A percentile compares a stretch with the other conserved stretches of the same genome.
phyloP scores from a whole-genome alignment of 2,113 vertebrate genomes.

The Pagrus major region DNA sequence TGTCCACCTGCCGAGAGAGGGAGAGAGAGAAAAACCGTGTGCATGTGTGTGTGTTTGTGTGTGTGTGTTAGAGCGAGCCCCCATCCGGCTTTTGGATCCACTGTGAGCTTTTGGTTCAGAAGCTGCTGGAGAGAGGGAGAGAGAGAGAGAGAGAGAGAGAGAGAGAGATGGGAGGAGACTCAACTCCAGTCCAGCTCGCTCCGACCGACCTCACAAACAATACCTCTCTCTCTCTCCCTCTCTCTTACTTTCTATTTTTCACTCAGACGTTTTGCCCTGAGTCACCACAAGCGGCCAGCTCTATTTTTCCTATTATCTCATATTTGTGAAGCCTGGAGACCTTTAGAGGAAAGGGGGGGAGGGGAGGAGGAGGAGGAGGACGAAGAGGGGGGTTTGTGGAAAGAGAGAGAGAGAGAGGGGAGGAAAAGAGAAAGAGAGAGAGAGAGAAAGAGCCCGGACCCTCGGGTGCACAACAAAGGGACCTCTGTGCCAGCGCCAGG shows the following conservation, averaged over 20 bases:
- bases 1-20: conserved; percentile 81
- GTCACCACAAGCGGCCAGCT: conserved; percentile 88
- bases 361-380: conserved; percentile 35
- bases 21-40: conserved; percentile 40
- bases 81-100: conserved; percentile 69
- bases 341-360: conserved; percentile 71
- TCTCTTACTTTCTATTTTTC: conserved; percentile 77
- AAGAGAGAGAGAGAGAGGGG: conserved; percentile 55
- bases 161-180: conserved; percentile 48
- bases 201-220: conserved; percentile 70
- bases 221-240: conserved; percentile 57
- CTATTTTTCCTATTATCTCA: conserved; percentile 94
- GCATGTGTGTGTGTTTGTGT: background rate
- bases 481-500: conserved; percentile 96
- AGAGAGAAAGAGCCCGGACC: conserved; percentile 81
- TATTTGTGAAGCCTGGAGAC: conserved; percentile 88
- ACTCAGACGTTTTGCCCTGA: conserved; percentile 85
- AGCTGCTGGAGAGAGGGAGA: conserved; percentile 65
- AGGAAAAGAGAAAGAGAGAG: conserved; percentile 45
- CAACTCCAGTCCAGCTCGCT: conserved; percentile 60
- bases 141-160: conserved; percentile 30
- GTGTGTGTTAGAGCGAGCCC: conserved; percentile 43
- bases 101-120: conserved; percentile 69
- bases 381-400: conserved; percentile 39
- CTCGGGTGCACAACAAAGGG: conserved; percentile 93